Evolutionary conservation across 2,797 vertebrate species (phyloP), one percentile per base, ranked within the genome.

Genomic region (Leuciscus waleckii): DNA sequence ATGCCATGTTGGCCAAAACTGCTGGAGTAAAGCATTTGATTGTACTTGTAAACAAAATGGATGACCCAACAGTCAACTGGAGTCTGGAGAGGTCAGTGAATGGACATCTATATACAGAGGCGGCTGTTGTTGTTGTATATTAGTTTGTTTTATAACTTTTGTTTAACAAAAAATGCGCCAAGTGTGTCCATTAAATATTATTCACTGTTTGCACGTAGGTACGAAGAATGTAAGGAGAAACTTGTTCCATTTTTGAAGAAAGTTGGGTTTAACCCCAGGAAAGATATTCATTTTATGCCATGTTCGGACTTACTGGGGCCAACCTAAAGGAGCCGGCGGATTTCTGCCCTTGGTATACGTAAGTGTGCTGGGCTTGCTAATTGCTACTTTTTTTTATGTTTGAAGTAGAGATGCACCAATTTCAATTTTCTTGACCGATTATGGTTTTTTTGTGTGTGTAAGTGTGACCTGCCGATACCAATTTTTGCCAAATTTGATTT

Each of bases 211-310:
- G 32, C 32, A 26, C 16, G 10, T 71, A 90, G 98, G 93, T 99
- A 99, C 29, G 98, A 99, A 91, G 98, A 99, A 95, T 99, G 98
- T 92, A 99, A 99, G 95, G 98, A 99, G 92, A 99, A 99, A 92
- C 94, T 99, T 89, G 96, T 99, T 94, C 98, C 98, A 90, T 99
- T 99, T 95, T 93, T 99, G 94, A 99, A 99, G 95, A 99, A 99
- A 94, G 98, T 99, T 87, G 98, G 98, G 87, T 99, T 99, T 91
- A 99, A 99, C 91, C 98, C 98, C 69, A 98, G 98, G 93, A 99
- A 99, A 93, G 98, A 99, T 92, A 96, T 99, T 92, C 96, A 99
- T 90, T 99, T 99, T 94, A 99, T 99, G 98, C 98, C 98, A 74
- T 99, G 98, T 92, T 99, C 98, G 2, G 98, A 88, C 94, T 99